A percentile compares a stretch with the other conserved stretches of the same genome.
These are phyloP conservation scores for Nomada lathburiana DNA, from an alignment of 2,888 invertebrate genomes.

Conservation along the genomic window DNA sequence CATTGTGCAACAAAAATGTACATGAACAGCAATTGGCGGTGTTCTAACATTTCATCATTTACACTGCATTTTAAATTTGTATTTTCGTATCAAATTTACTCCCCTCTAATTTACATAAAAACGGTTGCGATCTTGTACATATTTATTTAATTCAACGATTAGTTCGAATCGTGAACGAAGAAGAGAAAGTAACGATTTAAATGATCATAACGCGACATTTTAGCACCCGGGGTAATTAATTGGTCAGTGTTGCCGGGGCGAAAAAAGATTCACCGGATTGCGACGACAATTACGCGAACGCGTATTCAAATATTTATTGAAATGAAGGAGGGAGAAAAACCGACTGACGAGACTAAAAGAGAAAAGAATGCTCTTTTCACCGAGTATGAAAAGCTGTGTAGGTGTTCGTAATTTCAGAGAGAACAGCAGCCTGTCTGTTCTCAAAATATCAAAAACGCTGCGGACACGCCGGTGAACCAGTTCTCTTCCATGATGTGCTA, in stretches of 20 bases:
- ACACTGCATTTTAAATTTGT: no score
- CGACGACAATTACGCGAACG: not conserved
- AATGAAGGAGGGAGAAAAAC: not conserved
- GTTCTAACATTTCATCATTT: no score
- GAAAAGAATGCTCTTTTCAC: constrained; percentile 41
- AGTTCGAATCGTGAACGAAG: not conserved
- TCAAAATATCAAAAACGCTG: constrained; percentile 28
- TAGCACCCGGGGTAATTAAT: not conserved
- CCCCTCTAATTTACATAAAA: no score
- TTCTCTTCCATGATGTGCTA: constrained; percentile 1
- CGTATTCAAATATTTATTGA: constrained; percentile 19
- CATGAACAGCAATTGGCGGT: no score
- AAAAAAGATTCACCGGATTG: not conserved
- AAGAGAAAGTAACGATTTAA: not conserved
- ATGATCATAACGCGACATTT: not conserved
- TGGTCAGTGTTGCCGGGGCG: not conserved
- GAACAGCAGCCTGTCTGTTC: constrained; percentile 13
- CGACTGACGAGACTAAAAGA: not conserved
- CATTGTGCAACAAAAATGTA: no score
- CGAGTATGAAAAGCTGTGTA: constrained; percentile 23
- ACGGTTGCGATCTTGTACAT: no score
- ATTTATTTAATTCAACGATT: no score
- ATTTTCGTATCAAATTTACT: no score
- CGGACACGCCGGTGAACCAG: constrained; percentile 29
- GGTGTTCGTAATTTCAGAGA: constrained; percentile 33